Conservation (phyloP, 2,888 invertebrate genomes). For the Hartigia nigra region DNA sequence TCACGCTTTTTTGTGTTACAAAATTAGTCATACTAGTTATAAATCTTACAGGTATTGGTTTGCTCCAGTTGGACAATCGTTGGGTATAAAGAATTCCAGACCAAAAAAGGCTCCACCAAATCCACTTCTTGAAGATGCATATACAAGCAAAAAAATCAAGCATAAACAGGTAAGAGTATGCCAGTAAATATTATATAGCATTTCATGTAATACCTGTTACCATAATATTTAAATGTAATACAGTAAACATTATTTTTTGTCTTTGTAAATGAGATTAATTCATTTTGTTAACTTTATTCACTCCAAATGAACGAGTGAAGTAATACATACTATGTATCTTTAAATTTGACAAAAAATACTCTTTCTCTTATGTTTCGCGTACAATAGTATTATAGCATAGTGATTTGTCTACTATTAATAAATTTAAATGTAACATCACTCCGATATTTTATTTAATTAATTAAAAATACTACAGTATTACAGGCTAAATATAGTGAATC, state of each 20-base stretch:
- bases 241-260: constrained; percentile 4
- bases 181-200: constrained; percentile 11
- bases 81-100: constrained; percentile 85
- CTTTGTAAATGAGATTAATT: neutral
- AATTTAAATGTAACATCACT: too few species aligned
- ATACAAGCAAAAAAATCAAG: constrained; percentile 76
- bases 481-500: too few species aligned
- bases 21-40: too few species aligned
- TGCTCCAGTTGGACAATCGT: constrained; percentile 80
- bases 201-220: neutral
- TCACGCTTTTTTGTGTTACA: too few species aligned
- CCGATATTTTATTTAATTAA: too few species aligned
- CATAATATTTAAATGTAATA: constrained; percentile 9
- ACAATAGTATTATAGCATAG: too few species aligned
- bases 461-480: too few species aligned
- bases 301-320: too few species aligned
- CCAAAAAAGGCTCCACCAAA: constrained; percentile 80
- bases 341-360: too few species aligned
- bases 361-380: too few species aligned
- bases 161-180: constrained; percentile 78
- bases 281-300: neutral
- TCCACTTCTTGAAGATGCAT: constrained; percentile 82
- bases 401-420: too few species aligned
- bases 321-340: too few species aligned
- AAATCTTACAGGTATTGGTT: constrained; percentile 76